These are phyloP conservation scores for rat (Rattus norvegicus) DNA, from an alignment of 2,113 vertebrate genomes.

Conservation along the genomic window DNA sequence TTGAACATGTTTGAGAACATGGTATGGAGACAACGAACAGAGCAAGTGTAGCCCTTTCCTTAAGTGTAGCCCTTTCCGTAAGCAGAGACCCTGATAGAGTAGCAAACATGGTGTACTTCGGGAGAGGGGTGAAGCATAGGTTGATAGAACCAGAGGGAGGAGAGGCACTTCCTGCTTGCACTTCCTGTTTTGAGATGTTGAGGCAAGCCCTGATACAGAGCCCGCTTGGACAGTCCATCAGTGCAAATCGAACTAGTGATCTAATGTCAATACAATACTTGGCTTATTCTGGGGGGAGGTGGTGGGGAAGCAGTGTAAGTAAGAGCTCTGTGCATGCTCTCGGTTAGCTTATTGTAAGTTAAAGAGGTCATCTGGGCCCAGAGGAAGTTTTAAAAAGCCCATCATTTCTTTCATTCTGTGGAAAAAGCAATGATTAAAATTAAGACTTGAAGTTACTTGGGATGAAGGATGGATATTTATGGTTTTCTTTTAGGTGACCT, in stretches of 20 bases:
- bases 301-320: neutral
- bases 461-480: constrained; percentile 38
- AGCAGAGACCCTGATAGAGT: neutral
- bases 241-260: neutral
- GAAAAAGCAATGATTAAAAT: neutral
- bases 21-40: neutral
- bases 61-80: neutral
- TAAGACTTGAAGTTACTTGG: neutral
- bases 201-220: neutral
- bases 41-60: neutral
- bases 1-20: constrained; percentile 13
- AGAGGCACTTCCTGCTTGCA: rapidly evolving
- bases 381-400: neutral
- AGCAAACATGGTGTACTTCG: neutral
- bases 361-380: constrained; percentile 27
- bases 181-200: neutral
- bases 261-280: neutral
- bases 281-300: neutral
- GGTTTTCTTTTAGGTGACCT: constrained; percentile 39
- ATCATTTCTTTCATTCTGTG: constrained; percentile 14
- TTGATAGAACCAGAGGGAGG: neutral
- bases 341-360: neutral
- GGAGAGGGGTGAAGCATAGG: neutral
- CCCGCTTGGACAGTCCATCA: neutral
- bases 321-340: neutral